These are phyloP conservation scores for Morpho deidamia DNA, from an alignment of 2,888 invertebrate genomes.

Conservation along the genomic window DNA sequence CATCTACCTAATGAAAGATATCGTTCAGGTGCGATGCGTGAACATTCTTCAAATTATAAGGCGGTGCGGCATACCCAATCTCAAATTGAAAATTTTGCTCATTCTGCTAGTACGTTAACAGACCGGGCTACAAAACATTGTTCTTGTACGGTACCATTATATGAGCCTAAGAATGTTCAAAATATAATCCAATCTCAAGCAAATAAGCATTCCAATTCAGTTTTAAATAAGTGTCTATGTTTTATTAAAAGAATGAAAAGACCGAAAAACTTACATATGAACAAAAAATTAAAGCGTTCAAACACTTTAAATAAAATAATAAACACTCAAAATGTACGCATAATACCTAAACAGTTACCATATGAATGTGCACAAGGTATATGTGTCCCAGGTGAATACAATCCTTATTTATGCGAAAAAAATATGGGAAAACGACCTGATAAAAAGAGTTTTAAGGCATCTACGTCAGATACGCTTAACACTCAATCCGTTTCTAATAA, in stretches of 20 bases:
- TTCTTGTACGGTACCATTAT: slow-evolving; percentile 17
- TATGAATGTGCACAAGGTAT: slow-evolving; percentile 39
- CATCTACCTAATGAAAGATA: no score
- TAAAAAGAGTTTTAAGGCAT: not conserved
- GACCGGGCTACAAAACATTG: slow-evolving; percentile 20
- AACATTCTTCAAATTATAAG: not conserved
- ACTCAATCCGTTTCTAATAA: not conserved
- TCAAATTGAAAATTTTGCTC: slow-evolving; percentile 4
- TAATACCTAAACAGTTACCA: slow-evolving; percentile 26
- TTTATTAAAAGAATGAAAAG: slow-evolving; percentile 6
- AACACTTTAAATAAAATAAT: slow-evolving; percentile 23
- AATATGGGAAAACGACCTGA: slow-evolving; percentile 2
- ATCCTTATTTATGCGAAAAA: slow-evolving; percentile 29
- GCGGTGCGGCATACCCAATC: slow-evolving; percentile 1
- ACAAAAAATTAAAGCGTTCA: not conserved
- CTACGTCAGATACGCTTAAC: not conserved
- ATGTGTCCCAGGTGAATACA: slow-evolving; percentile 36
- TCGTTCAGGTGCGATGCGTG: no score
- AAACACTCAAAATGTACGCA: slow-evolving; percentile 4
- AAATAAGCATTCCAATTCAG: slow-evolving; percentile 2
- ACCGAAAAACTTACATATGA: no score
- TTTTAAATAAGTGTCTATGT: slow-evolving; percentile 12
- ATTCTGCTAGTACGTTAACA: slow-evolving; percentile 13
- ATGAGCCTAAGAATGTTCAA: slow-evolving; percentile 3
- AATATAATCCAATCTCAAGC: slow-evolving; percentile 5